phyloP scores from a whole-genome alignment of 2,797 vertebrate genomes.

The Poeciliopsis presidionis region DNA sequence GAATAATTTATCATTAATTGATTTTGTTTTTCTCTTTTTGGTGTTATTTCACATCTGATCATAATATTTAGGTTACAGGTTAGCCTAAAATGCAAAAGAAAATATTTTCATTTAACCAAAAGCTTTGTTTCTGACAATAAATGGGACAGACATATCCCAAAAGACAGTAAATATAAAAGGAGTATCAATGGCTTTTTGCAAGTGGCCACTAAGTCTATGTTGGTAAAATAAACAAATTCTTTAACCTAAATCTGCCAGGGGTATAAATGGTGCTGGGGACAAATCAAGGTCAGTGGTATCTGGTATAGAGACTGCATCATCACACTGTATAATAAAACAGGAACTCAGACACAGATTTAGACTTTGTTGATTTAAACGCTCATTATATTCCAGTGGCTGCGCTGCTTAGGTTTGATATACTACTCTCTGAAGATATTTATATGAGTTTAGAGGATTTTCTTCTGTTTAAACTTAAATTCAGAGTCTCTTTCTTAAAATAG shows the following conservation, averaged over 20 bases:
- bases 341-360: background rate
- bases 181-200: background rate
- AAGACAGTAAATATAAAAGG: background rate
- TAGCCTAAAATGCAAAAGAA: background rate
- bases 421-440: background rate
- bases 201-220: background rate
- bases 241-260: background rate
- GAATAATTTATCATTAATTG: too few relatives aligned
- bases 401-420: background rate
- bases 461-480: background rate
- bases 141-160: background rate
- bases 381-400: background rate
- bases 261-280: background rate
- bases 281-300: background rate
- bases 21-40: background rate
- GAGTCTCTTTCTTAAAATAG: background rate
- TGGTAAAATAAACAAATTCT: background rate
- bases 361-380: too few relatives aligned
- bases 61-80: background rate
- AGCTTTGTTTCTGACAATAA: background rate
- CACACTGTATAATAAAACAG: background rate
- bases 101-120: background rate
- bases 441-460: conserved; percentile 11
- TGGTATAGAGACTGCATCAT: background rate
- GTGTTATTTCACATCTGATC: background rate